A percentile compares a stretch with the other conserved stretches of the same genome.
These are phyloP conservation scores for Mystacides longicornis DNA, from an alignment of 2,888 invertebrate species.

Conservation along the genomic window DNA sequence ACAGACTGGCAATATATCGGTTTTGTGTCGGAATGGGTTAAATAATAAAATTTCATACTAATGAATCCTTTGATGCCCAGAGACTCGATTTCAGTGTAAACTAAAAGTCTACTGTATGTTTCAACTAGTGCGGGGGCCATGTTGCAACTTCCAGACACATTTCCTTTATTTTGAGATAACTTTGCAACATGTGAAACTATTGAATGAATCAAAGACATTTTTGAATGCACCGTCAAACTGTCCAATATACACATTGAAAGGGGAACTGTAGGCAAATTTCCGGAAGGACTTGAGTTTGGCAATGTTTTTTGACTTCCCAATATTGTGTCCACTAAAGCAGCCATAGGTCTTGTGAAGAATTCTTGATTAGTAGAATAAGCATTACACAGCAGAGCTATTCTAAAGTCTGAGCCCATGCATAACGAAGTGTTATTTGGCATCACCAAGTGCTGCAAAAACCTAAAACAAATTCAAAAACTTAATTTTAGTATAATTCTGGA, in stretches of 20 bases:
- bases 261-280: constrained; percentile 67
- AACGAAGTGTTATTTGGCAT: constrained; percentile 62
- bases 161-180: constrained; percentile 78
- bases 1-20: too few species aligned
- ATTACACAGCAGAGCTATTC: constrained; percentile 88
- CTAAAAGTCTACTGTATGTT: constrained; percentile 86
- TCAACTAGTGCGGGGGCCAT: constrained; percentile 89
- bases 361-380: constrained; percentile 93
- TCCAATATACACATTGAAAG: constrained; percentile 89
- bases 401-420: constrained; percentile 78
- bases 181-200: constrained; percentile 88
- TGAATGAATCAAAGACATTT: constrained; percentile 78
- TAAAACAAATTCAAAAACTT: constrained; percentile 34
- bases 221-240: constrained; percentile 90
- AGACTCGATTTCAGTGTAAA: constrained; percentile 95
- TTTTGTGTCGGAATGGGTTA: too few species aligned
- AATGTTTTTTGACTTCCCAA: constrained; percentile 59
- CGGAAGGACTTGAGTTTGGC: constrained; percentile 43
- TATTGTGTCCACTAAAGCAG: constrained; percentile 80
- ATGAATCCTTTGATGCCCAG: constrained; percentile 95
- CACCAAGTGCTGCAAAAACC: constrained; percentile 79
- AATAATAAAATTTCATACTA: too few species aligned
- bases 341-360: constrained; percentile 87
- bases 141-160: constrained; percentile 56
- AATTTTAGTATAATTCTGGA: neutral